Base-by-base conservation (phyloP, 37 sponge, comb jelly and placozoan species). In the Cladorhizidae sp. region DNA sequence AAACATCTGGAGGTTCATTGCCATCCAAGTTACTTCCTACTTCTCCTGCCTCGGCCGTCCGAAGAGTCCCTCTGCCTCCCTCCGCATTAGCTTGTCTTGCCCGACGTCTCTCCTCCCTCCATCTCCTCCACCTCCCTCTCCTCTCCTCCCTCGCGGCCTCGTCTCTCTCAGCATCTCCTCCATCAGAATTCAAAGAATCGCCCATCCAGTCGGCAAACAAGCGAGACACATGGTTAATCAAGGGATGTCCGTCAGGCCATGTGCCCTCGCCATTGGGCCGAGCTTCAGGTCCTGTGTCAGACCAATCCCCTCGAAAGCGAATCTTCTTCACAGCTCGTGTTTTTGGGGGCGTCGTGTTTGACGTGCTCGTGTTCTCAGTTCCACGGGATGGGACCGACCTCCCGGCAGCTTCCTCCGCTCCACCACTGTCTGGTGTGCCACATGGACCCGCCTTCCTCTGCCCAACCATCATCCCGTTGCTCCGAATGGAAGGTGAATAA, bases 301-400 rank as follows among this genome's bases (percentile, higher is more conserved):
- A 95, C 95, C 95, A 95, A 58, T 95, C 95, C 21, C 93, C 93
- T 72, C 95, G 71, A 39, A 95, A 67, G 36, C 93, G 82, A 52
- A 95, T 28, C 79, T 93, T 77, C 67, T 85, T 92, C 69, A 68
- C 37, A 11, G 82, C 77, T 29, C 67, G 49, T 41, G 29, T 22
- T 1, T 41, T 38, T 26, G 65, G 75, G 1, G 70, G 57, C 11
- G 59, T 52, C 1, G 40, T 29, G 38, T 1, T 20, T 0, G 58
- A 1, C 2, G 40, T 14, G 37, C 23, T 3, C 3, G 14, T 35
- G 40, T 28, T 68, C 40, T 21, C 20, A 5, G 35, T 18, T 8
- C 41, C 40, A 3, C 40, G 41, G n/a, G n/a, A n/a, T n/a, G n/a
- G n/a, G n/a, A n/a, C n/a, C n/a, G n/a, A n/a, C n/a, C n/a, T n/a